Percentiles rank a stretch among this genome's conserved stretches.
Conservation (phyloP, 2,888 invertebrate species). For the Eilema depressum region DNA sequence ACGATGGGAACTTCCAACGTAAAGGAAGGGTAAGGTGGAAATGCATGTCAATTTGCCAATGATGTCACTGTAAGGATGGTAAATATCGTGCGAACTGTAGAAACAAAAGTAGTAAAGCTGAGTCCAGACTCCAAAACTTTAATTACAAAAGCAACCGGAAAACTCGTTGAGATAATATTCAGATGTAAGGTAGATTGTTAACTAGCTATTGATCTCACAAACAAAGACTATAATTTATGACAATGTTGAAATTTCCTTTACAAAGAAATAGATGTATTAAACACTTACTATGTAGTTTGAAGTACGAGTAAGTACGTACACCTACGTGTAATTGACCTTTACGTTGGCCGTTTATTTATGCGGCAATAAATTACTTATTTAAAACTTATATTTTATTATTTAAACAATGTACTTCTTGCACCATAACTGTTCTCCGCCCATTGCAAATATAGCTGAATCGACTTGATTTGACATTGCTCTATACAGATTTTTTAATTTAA, state of each 20-base stretch:
- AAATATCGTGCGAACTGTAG: too few species aligned
- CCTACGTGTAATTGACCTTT: background rate
- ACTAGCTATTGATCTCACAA: background rate
- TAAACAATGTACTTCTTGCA: background rate
- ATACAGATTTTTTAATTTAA: too few species aligned
- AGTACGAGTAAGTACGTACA: too few species aligned
- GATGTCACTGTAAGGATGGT: too few species aligned
- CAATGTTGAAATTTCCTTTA: background rate
- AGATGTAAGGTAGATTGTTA: too few species aligned
- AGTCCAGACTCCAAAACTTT: background rate
- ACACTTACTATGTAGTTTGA: background rate
- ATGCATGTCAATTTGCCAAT: too few species aligned
- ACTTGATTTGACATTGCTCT: too few species aligned
- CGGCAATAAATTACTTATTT: background rate
- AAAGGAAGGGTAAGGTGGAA: too few species aligned
- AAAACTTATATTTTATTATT: too few species aligned
- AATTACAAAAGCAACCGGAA: background rate
- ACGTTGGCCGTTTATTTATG: background rate
- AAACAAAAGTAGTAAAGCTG: too few species aligned
- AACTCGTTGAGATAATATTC: background rate
- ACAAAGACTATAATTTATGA: background rate
- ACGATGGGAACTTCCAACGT: too few species aligned
- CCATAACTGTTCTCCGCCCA: background rate
- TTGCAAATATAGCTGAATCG: too few species aligned
- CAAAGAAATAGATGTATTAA: background rate